phyloP scores from a whole-genome alignment of 2,797 vertebrate genomes.

The Hybognathus amarus region DNA sequence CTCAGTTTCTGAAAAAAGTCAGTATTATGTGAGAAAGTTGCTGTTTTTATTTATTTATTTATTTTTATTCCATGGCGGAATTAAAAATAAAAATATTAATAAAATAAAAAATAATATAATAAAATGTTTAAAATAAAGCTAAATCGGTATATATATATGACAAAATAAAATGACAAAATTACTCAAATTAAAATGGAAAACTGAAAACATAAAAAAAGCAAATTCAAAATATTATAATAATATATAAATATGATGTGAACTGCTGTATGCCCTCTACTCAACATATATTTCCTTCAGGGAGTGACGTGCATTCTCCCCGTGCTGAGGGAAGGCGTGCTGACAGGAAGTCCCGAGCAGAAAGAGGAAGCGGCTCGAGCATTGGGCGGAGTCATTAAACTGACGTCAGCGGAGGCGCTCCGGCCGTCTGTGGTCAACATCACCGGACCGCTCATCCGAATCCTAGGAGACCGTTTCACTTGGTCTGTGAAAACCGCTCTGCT shows the following conservation, averaged over 20 bases:
- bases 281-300: constrained; percentile 75
- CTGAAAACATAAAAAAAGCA: neutral
- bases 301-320: constrained; percentile 96
- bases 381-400: constrained; percentile 92
- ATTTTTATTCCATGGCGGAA: too few relatives aligned
- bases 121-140: too few relatives aligned
- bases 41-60: too few relatives aligned
- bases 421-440: constrained; percentile 97
- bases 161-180: neutral
- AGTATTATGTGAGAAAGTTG: too few relatives aligned
- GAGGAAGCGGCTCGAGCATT: constrained; percentile 96
- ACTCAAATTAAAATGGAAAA: neutral
- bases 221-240: neutral
- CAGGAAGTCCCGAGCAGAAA: constrained; percentile 96
- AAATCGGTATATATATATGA: neutral
- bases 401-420: constrained; percentile 92
- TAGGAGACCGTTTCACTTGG: constrained; percentile 97
- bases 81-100: too few relatives aligned
- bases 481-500: constrained; percentile 94
- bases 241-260: neutral
- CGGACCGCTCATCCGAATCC: constrained; percentile 94
- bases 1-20: too few relatives aligned
- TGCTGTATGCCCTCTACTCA: neutral
- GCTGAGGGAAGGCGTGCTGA: constrained; percentile 93
- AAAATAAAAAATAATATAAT: too few relatives aligned